Conservation (phyloP, 2,888 invertebrate genomes). For the Cotesia congregata region DNA sequence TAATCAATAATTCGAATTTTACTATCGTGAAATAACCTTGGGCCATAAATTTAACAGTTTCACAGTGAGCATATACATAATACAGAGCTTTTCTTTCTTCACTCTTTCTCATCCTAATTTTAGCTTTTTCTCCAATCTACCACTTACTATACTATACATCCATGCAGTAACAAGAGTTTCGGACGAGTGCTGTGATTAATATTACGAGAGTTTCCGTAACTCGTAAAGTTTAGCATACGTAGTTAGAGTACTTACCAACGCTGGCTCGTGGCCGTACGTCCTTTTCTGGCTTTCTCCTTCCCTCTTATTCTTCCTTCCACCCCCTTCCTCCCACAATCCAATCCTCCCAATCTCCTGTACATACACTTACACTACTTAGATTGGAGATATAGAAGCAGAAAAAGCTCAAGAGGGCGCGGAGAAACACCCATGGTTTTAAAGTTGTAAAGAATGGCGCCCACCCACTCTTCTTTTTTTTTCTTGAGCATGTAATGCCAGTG, state of each 20-base stretch:
- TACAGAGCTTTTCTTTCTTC: background rate
- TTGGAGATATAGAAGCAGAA: slow-evolving; percentile 23
- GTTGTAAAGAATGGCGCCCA: background rate
- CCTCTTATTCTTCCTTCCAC: slow-evolving; percentile 20
- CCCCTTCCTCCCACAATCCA: slow-evolving; percentile 29
- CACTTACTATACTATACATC: too few relatives aligned
- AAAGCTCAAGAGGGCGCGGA: slow-evolving; percentile 22
- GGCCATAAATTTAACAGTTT: slow-evolving; percentile 61
- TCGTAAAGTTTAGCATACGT: slow-evolving; percentile 67
- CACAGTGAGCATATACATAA: slow-evolving; percentile 60
- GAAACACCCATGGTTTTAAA: slow-evolving; percentile 14
- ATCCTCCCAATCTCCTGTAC: slow-evolving; percentile 1
- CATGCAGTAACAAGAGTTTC: slow-evolving; percentile 53
- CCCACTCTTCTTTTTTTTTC: background rate
- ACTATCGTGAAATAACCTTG: slow-evolving; percentile 46
- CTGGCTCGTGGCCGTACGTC: slow-evolving; percentile 35
- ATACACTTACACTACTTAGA: slow-evolving; percentile 9
- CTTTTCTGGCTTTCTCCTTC: slow-evolving; percentile 25
- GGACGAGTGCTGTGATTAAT: slow-evolving; percentile 66
- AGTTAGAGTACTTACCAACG: slow-evolving; percentile 52
- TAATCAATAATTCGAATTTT: slow-evolving; percentile 32
- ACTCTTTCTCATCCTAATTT: background rate
- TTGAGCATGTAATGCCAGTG: slow-evolving; percentile 12
- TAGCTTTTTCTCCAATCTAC: slow-evolving; percentile 50
- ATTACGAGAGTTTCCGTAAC: slow-evolving; percentile 68